A percentile compares a stretch with the other conserved stretches of the same genome.
Conservation (phyloP, 2,888 invertebrate genomes). For the Catocala nupta region DNA sequence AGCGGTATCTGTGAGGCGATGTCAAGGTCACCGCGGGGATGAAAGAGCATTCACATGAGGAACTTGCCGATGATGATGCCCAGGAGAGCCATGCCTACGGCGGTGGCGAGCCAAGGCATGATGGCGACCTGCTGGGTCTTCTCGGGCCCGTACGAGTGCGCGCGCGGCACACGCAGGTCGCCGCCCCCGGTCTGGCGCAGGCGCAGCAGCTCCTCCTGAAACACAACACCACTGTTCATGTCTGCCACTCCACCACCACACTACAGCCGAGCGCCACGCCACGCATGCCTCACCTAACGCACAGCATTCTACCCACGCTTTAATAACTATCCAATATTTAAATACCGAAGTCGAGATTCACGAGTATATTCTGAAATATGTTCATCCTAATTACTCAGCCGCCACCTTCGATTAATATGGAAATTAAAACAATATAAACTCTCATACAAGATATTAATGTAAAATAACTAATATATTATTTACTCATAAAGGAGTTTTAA, state of each 20-base stretch:
- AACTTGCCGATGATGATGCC: slow-evolving; percentile 94
- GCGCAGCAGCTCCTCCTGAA: slow-evolving; percentile 89
- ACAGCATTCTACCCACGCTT: too few relatives aligned
- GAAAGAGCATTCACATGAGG: slow-evolving; percentile 90
- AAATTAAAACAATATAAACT: too few relatives aligned
- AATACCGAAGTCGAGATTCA: too few relatives aligned
- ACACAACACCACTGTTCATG: slow-evolving; percentile 20
- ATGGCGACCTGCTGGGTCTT: slow-evolving; percentile 87
- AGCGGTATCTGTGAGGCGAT: slow-evolving; percentile 71
- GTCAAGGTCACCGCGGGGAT: slow-evolving; percentile 66
- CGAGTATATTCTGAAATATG: too few relatives aligned
- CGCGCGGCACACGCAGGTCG: slow-evolving; percentile 73
- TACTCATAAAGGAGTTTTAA: too few relatives aligned
- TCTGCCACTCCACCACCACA: background rate
- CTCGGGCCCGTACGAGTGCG: slow-evolving; percentile 84
- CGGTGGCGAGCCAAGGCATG: slow-evolving; percentile 89
- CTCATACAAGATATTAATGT: too few relatives aligned
- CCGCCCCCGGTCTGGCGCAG: slow-evolving; percentile 77
- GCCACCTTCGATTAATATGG: too few relatives aligned
- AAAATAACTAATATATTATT: too few relatives aligned
- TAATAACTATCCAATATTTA: too few relatives aligned
- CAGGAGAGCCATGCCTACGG: slow-evolving; percentile 90
- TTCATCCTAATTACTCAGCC: too few relatives aligned
- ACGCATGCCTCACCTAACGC: too few relatives aligned
- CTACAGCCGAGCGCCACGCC: too few relatives aligned